These are phyloP conservation scores for Loriculus beryllinus DNA, from an alignment of 2,797 vertebrate genomes.

Conservation along the genomic window DNA sequence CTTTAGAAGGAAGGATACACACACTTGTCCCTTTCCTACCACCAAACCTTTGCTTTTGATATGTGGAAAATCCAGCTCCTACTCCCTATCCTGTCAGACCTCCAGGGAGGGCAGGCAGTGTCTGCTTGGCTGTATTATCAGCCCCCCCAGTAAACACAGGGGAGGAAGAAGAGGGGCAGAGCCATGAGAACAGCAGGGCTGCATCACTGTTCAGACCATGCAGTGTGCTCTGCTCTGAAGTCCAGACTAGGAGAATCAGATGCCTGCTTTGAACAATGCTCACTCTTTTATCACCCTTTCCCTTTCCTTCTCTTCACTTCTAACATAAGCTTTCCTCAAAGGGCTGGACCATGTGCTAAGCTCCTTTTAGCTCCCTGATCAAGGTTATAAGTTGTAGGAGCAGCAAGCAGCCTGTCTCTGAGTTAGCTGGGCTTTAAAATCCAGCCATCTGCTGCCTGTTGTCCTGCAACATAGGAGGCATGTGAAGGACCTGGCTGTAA, in stretches of 20 bases:
- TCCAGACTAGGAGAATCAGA: neutral
- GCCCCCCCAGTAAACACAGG: neutral
- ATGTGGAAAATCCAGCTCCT: neutral
- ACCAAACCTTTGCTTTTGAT: neutral
- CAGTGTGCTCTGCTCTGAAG: neutral
- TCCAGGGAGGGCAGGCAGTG: neutral
- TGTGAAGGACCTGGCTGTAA: neutral
- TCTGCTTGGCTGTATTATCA: neutral
- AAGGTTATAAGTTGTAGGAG: neutral
- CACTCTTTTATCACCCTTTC: neutral
- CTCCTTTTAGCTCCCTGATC: neutral
- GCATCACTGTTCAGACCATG: accelerated
- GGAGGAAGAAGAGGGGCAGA: neutral
- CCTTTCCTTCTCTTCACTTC: neutral
- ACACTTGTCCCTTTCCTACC: neutral
- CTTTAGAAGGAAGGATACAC: neutral
- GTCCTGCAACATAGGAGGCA: neutral
- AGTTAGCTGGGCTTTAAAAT: neutral
- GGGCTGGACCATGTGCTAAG: neutral
- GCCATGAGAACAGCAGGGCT: no score
- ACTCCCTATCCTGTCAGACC: neutral
- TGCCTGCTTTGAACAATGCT: neutral
- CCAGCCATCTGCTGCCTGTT: neutral
- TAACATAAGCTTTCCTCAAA: neutral
- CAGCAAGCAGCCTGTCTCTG: neutral